Base-by-base conservation (phyloP, 2,113 vertebrate species). In the Stegostoma tigrinum region DNA sequence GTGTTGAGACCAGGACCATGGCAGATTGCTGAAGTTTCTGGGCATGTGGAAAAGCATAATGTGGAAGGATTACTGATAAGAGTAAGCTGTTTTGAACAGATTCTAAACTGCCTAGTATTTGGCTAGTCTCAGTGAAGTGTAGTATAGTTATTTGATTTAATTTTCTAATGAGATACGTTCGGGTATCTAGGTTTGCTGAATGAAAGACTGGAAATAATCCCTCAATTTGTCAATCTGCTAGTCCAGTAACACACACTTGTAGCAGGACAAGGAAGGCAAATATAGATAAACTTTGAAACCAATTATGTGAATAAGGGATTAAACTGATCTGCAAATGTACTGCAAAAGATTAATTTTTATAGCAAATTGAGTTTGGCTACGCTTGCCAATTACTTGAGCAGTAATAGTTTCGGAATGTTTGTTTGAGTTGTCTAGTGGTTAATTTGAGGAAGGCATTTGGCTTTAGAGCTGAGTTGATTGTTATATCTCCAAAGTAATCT, bases 21-120 rank as follows among this genome's bases (percentile, higher is more conserved):
- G 94, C 72, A 52, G 21, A 95, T 95, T 45, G 38, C 93, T n/a
- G 68, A 75, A 52, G 68, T 95, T 70, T 70, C 93, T 70, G n/a
- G 42, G 42, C 23, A 70, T 24, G 45, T 27, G 14, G 68, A 72
- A 48, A n/a, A 72, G 68, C 5, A 72, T 95, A 24, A 48, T 72
- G 45, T 24, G 68, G 94, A 95, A 95, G n/a, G 3, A 95, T 95
- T 95, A 72, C 68, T 30, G 10, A 89, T 7, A 90, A 52, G 87
- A 19, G 94, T 72, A 72, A 95, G 21, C 45, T 17, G 27, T 95
- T 70, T 68, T 70, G 24, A 75, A 72, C 34, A 5, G 52, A 17
- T 67, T 94, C n/a, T 95, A 17, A 90, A 90, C 30, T 90, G 87
- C 48, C 48, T 17, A 34, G 83, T 45, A 86, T 45, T 86, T 93